Evolutionary conservation across 2,888 invertebrate species (phyloP), one percentile per base, ranked within the genome.

Genomic region (Cinara cedri): DNA sequence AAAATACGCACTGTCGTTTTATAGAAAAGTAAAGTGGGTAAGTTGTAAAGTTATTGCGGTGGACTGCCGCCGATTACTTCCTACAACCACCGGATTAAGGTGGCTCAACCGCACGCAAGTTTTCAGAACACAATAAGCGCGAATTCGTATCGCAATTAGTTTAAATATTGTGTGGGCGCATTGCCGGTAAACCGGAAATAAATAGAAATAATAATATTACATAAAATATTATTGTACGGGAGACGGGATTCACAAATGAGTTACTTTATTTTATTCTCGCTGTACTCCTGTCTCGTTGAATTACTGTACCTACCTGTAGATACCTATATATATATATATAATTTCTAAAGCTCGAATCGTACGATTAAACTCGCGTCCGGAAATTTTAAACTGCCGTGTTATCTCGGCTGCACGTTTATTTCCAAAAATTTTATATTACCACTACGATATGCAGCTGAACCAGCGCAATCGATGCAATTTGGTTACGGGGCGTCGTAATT

Each of bases 81-180:
- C 34, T 34, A 6, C n/a, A n/a, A 42, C 71, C 16, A 21, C 71
- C 16, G 75, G 54, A 44, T 75, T 63, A 75, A 26, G 76, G 46
- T 68, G 19, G 44, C 65, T 65, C 63, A 65, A 19, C 42, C 51
- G 63, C 24, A 34, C 34, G n/a, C 51, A 42, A 75, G 60, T 75
- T 75, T 75, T 46, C 66, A 1, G 75, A 75, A 55, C 75, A 75
- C 75, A 55, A 66, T 66, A 75, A 66, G 55, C 75, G 55, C 75
- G 75, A 66, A 66, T 55, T 26, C 24, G 55, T 24, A 44, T 54
- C 65, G 75, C 65, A 75, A 75, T 75, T 65, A 75, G 54, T 24
- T 34, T 34, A 34, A 34, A 34, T 34, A 21, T 14, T 21, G 34
- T 9, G 44, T 44, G 70, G 19, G 26, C 13, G 34, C 16, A 10